phyloP scores from a whole-genome alignment of 2,888 invertebrate species.

The Megastigmus dorsalis region DNA sequence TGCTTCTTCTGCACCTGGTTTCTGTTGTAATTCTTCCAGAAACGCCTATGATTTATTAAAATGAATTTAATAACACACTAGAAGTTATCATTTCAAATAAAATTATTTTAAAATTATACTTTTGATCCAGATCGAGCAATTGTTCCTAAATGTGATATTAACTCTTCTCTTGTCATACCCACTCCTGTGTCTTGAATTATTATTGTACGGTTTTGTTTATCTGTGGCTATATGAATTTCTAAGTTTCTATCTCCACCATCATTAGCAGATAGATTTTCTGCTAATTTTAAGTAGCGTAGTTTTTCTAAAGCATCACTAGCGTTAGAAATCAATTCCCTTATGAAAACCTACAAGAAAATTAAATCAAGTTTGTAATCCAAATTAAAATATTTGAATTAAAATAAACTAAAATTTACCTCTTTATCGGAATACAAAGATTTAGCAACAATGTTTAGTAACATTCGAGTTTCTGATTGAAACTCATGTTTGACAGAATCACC shows the following conservation, averaged over 20 bases:
- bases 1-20: conserved; percentile 78
- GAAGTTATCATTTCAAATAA: conserved; percentile 17
- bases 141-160: conserved; percentile 93
- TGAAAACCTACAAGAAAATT: conserved; percentile 83
- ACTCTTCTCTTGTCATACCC: conserved; percentile 95
- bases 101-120: conserved; percentile 70
- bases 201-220: conserved; percentile 89
- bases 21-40: conserved; percentile 86
- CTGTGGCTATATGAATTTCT: conserved; percentile 92
- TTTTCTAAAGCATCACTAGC: conserved; percentile 98
- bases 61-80: conserved; percentile 2
- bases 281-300: conserved; percentile 85
- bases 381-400: conserved; percentile 3
- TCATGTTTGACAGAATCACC: conserved; percentile 84
- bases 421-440: conserved; percentile 97
- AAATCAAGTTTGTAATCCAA: background rate
- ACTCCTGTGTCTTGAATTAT: conserved; percentile 96
- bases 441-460: conserved; percentile 97
- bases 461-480: conserved; percentile 97
- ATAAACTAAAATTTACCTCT: conserved; percentile 79
- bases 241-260: conserved; percentile 80
- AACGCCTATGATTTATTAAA: conserved; percentile 45
- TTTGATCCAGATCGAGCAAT: conserved; percentile 98
- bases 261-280: conserved; percentile 74
- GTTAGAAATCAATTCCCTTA: conserved; percentile 96